Conservation (phyloP, 2,797 vertebrate species). For the Atherinosoma microstoma region DNA sequence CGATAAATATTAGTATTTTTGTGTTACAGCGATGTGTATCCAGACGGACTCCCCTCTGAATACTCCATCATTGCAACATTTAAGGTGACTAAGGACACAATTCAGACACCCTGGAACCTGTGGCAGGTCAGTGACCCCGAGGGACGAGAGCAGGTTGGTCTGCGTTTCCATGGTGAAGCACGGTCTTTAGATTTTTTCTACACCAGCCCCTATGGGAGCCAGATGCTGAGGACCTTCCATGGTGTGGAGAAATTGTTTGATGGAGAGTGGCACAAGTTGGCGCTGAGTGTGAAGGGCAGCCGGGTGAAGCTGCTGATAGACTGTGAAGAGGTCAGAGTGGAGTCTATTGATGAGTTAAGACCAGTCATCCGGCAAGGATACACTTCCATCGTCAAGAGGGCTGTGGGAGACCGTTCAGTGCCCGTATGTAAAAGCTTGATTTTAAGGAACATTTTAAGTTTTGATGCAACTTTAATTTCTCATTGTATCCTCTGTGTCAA, state of each 20-base stretch:
- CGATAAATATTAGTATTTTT: neutral
- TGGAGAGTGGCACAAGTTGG: conserved; percentile 84
- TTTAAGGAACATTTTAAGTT: neutral
- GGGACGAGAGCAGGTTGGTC: conserved; percentile 74
- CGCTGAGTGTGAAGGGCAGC: conserved; percentile 76
- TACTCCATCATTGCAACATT: conserved; percentile 83
- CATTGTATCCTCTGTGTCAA: neutral
- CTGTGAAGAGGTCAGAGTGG: conserved; percentile 75
- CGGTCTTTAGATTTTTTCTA: conserved; percentile 80
- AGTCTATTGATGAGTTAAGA: conserved; percentile 65
- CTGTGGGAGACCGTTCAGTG: conserved; percentile 66
- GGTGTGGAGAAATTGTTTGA: conserved; percentile 79
- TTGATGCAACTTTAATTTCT: neutral
- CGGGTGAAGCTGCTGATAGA: conserved; percentile 79
- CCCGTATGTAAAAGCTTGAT: conserved; percentile 60
- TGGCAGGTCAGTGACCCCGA: conserved; percentile 83
- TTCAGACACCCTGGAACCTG: conserved; percentile 78
- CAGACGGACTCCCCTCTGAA: conserved; percentile 79
- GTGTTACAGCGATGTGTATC: conserved; percentile 75
- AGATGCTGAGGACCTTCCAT: conserved; percentile 76
- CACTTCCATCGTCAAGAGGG: conserved; percentile 79
- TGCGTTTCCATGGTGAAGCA: conserved; percentile 76
- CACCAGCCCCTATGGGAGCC: conserved; percentile 52
- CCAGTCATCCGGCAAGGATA: conserved; percentile 62
- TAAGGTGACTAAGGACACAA: conserved; percentile 75